A percentile compares a stretch with the other conserved stretches of the same genome.
Conservation (phyloP, 1,140 invertebrate genomes). For the Hestina assimilis region DNA sequence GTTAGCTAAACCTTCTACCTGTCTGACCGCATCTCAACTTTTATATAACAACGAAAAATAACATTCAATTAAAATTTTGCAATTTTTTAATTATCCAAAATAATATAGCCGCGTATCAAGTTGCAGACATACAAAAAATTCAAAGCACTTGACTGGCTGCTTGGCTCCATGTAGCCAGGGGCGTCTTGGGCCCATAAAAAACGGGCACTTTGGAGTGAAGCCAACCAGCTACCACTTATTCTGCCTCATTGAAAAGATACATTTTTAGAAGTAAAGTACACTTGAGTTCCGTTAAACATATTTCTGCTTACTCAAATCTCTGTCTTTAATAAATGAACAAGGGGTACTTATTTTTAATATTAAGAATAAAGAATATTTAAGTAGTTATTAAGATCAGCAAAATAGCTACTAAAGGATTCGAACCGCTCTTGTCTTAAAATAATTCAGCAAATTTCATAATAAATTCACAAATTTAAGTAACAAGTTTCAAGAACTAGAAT, state of each 20-base stretch:
- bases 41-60: no score
- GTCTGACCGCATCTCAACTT: no score
- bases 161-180: slow-evolving; percentile 42
- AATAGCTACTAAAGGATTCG: no score
- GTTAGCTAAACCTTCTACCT: no score
- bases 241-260: slow-evolving; percentile 57
- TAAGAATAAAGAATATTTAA: not conserved
- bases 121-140: slow-evolving; percentile 55
- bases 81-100: not conserved
- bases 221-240: slow-evolving; percentile 53
- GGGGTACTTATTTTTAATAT: not conserved
- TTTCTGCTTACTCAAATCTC: not conserved
- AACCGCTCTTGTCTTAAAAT: not conserved
- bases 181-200: slow-evolving; percentile 59
- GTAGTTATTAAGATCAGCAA: no score
- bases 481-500: slow-evolving; percentile 2
- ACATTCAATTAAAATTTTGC: not conserved
- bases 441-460: not conserved
- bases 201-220: slow-evolving; percentile 64
- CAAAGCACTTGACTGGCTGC: slow-evolving; percentile 49
- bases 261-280: slow-evolving; percentile 56
- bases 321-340: not conserved
- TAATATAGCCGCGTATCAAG: slow-evolving; percentile 9
- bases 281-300: slow-evolving; percentile 34
- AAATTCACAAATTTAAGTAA: slow-evolving; percentile 2